Base-by-base conservation (phyloP, 2,113 vertebrate species). In the Sinocyclocheilus rhinocerous region DNA sequence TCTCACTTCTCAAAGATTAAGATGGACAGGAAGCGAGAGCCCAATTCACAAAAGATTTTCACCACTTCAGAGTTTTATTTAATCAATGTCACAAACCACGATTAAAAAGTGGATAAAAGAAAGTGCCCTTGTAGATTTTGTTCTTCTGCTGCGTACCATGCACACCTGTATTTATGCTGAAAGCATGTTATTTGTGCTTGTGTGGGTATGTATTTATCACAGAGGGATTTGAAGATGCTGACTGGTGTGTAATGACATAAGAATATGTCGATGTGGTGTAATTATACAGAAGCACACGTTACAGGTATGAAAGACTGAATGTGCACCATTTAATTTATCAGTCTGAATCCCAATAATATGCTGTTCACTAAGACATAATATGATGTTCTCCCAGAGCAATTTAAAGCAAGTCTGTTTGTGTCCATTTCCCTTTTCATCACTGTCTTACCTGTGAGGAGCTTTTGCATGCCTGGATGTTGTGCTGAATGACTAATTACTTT, bases 81-180 rank as follows among this genome's bases (percentile, higher is more conserved):
- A 63, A 45, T 63, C 36, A 80, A 61, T 36, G 77, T 80, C 77
- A 80, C 57, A 24, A 24, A 80, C 22, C 20, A 78, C 0, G 16
- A 57, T 61, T 79, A 39, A 79, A 42, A 80, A 22, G 76, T 36
- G 76, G 76, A 77, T 55, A 59, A 80, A 80, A 80, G 77, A 63
- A 63, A 18, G 33, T 45, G 77, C 20, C 57, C 57, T 80, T 63
- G 22, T 63, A 63, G 77, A 61, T 42, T 61, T 63, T 18, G 55
- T 10, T 61, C 77, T 80, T 5, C 73, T 36, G 1, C 48, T 55
- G 26, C 16, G 0, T 0, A n/a, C 2, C 5, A 18, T 36, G 4
- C 16, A 36, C 55, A 80, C 39, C 61, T 67, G 61, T 22, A 67
- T 81, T 81, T 81, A 67, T 81, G 39, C 42, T 67, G 59, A 50